Base-by-base conservation (phyloP, 2,797 vertebrate species). In the Sylvilagus floridanus region DNA sequence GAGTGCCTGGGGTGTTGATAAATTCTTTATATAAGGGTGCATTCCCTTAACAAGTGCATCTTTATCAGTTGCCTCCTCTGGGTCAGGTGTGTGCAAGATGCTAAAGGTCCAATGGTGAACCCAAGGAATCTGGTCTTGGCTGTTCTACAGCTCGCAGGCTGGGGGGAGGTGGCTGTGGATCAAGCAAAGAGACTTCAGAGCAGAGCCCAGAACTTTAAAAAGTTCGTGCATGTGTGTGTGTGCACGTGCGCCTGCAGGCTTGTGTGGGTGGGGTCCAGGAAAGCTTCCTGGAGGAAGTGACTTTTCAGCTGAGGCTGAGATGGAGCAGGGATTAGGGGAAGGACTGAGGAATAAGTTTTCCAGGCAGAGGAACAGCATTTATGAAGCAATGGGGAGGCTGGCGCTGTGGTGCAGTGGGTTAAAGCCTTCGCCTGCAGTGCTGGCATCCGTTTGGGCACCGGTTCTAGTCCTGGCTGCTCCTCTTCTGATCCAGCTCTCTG, bases 161-260 rank as follows among this genome's bases (percentile, higher is more conserved):
- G 12, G 11, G 21, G n/a, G 17, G 28, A 84, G 84, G 32, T 37
- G 37, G 17, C 47, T 77, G 11, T 4, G 4, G 13, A n/a, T 12
- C 32, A 69, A 17, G 14, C 7, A 5, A 35, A 2, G 13, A 68
- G 60, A 24, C 10, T 13, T 65, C 24, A 35, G 66, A 78, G 62
- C 12, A 66, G 91, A 71, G 16, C 9, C 47, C 47, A 47, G 42
- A 47, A 47, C 63, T 84, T 72, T 66, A 16, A 19, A n/a, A 73
- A 47, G 42, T 17, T 52, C 16, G 5, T 54, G 77, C 42, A n/a
- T 54, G 52, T 11, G 78, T 68, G 35, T 42, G 37, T 47, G 30
- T 62, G 42, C 37, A 42, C 26, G 37, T 12, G 5, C 5, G 9
- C 4, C 2, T 1, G 26, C 10, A 21, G 1, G 1, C 7, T 26